Percentiles rank a stretch among this genome's conserved stretches.
These are phyloP conservation scores for Pachyuromys duprasi DNA, from an alignment of 2,797 vertebrate species.

Conservation along the genomic window DNA sequence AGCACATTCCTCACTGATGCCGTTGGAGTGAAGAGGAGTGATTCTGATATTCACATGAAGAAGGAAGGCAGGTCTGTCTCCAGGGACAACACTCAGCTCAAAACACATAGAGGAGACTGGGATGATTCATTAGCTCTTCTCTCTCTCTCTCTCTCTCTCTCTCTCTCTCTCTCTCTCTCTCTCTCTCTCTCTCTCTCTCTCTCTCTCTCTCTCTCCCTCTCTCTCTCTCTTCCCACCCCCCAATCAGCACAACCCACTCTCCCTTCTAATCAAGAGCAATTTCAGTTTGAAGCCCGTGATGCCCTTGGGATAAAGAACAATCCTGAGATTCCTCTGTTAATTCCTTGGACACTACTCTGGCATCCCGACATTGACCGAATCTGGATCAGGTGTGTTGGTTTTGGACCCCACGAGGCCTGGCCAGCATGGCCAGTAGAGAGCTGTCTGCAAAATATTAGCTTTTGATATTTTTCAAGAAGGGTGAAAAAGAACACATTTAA, in stretches of 20 bases:
- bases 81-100: constrained; percentile 72
- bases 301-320: constrained; percentile 73
- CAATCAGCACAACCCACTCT: neutral
- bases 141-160: neutral
- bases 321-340: constrained; percentile 83
- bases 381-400: constrained; percentile 85
- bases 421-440: constrained; percentile 73
- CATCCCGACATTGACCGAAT: constrained; percentile 81
- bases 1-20: neutral
- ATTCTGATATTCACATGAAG: neutral
- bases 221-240: no score
- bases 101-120: constrained; percentile 14
- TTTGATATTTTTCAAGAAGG: constrained; percentile 83
- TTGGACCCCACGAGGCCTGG: constrained; percentile 80
- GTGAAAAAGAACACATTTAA: constrained; percentile 78
- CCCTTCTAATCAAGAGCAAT: constrained; percentile 75
- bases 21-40: neutral
- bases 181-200: neutral
- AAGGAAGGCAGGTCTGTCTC: constrained; percentile 63
- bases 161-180: no score
- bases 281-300: constrained; percentile 74
- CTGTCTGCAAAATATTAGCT: constrained; percentile 81
- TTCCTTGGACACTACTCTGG: constrained; percentile 84
- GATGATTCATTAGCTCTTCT: neutral
- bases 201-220: neutral